phyloP scores from a whole-genome alignment of 2,113 vertebrate species.

The Coryphaenoides rupestris region DNA sequence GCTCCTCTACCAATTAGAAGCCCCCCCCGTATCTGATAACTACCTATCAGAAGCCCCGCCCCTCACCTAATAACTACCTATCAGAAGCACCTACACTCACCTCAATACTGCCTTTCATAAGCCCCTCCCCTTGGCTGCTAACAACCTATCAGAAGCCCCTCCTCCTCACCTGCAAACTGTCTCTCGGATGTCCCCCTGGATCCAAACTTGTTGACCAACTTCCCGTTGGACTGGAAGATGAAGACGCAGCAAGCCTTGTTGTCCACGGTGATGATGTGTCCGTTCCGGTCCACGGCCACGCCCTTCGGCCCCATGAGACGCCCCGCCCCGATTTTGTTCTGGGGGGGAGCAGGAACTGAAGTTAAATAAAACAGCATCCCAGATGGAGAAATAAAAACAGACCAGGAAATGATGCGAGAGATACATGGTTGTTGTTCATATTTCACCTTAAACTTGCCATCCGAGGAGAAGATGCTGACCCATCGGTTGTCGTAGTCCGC shows the following conservation, averaged over 20 bases:
- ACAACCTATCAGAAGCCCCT: not conserved
- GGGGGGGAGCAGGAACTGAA: not conserved
- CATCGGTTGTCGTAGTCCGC: conserved; percentile 97
- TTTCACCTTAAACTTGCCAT: conserved; percentile 95
- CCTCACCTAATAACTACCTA: too few species aligned
- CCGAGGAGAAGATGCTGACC: conserved; percentile 94
- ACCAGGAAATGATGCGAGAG: not conserved
- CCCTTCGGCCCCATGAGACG: conserved; percentile 95
- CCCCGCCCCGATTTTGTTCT: conserved; percentile 94
- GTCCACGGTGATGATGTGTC: conserved; percentile 96
- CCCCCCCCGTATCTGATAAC: too few species aligned
- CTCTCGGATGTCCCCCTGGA: conserved; percentile 86
- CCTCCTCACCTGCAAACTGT: conserved; percentile 88
- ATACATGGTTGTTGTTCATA: too few species aligned
- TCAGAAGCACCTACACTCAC: conserved; percentile 55
- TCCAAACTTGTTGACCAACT: conserved; percentile 90
- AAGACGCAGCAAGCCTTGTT: conserved; percentile 98
- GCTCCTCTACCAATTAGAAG: too few species aligned
- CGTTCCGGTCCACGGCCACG: conserved; percentile 89
- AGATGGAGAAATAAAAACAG: too few species aligned
- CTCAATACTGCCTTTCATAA: conserved; percentile 90
- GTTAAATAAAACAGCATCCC: too few species aligned
- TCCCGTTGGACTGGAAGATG: conserved; percentile 96
- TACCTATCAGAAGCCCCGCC: too few species aligned
- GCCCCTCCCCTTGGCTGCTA: conserved; percentile 66